Evolutionary conservation across 2,888 invertebrate species (phyloP), one percentile per base, ranked within the genome.

Genomic region (Nomada ruficornis): DNA sequence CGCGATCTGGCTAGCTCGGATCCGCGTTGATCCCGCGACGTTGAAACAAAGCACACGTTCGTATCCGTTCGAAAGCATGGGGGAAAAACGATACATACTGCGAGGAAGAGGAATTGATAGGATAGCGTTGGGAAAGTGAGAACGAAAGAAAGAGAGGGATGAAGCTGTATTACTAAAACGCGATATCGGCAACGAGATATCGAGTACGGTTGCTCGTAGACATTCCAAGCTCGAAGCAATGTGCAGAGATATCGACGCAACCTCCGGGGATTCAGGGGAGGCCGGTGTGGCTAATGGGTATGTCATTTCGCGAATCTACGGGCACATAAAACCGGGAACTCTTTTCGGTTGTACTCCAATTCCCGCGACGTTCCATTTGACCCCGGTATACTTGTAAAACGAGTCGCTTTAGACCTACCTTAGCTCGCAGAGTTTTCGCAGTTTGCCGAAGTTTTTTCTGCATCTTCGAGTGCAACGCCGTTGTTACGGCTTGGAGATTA

Each of bases 221-320:
- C 65, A 60, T 70, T 69, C 64, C 69, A 76, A 67, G 47, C 62
- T 68, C 59, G 75, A 65, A 80, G 62, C 74, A 82, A 88, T 83
- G 78, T 86, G 75, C 57, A 67, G 77, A 72, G 84, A 86, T 88
- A 80, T 82, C 71, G 74, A 60, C 64, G 68, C 63, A 60, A 68
- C 74, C 81, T 77, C 77, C n/a, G 62, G 86, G 79, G 80, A 78
- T 76, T 73, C 76, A 44, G 63, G 47, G 65, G 68, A 78, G 79
- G 42, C 29, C 76, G 55, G 64, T 69, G 69, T 60, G 75, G 82
- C 75, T 86, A 86, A 87, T 84, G 76, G 84, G 70, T 65, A 80
- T 81, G 84, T 86, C 83, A 89, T 89, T 87, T 85, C 79, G 74
- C 67, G 76, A 87, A 85, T 87, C 75, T 88, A 86, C 79, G 80